These are phyloP conservation scores for Xestia rhomboidea DNA, from an alignment of 2,888 invertebrate genomes.

Conservation along the genomic window DNA sequence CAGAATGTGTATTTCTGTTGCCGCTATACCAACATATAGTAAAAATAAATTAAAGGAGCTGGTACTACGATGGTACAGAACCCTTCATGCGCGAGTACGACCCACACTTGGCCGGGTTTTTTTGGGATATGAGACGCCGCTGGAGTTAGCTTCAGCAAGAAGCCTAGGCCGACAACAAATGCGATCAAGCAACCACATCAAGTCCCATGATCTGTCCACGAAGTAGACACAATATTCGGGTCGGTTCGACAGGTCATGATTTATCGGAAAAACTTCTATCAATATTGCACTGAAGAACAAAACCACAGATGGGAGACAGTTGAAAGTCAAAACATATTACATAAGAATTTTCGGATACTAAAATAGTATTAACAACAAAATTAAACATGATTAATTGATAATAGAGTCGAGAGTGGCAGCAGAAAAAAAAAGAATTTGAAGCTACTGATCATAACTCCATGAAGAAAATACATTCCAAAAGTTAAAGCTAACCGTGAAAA, in stretches of 20 bases:
- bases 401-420: no score
- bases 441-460: neutral
- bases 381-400: neutral
- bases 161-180: neutral
- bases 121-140: no score
- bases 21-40: no score
- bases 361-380: neutral
- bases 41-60: no score
- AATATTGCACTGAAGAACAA: neutral
- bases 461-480: neutral
- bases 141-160: neutral
- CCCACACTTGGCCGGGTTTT: no score
- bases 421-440: neutral
- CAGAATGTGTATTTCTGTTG: no score
- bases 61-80: no score
- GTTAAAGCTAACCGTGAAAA: no score
- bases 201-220: no score
- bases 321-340: neutral
- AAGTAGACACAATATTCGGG: no score
- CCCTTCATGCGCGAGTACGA: no score
- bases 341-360: neutral
- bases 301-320: neutral
- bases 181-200: neutral
- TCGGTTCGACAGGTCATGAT: no score
- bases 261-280: neutral